A percentile compares a stretch with the other conserved stretches of the same genome.
These are phyloP conservation scores for Neodiprion virginianus DNA, from an alignment of 1,140 invertebrate genomes.

Conservation along the genomic window DNA sequence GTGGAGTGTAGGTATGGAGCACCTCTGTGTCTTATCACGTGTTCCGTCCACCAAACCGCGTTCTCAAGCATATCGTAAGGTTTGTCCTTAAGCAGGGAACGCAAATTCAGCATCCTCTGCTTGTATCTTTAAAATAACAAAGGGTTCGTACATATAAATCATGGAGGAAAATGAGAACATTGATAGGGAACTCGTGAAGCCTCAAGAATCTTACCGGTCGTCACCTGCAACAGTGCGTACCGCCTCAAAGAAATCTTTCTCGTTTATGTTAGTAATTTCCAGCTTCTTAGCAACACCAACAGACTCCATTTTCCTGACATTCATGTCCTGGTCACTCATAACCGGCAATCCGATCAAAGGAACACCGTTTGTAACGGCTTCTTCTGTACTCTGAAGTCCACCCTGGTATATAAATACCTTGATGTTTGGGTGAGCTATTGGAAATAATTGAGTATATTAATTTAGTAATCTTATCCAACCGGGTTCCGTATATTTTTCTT, in stretches of 20 bases:
- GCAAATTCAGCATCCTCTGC: conserved; percentile 38
- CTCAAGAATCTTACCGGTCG: conserved; percentile 23
- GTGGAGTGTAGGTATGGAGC: conserved; percentile 54
- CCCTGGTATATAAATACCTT: conserved; percentile 63
- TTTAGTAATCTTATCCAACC: background rate
- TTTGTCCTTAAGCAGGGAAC: conserved; percentile 50
- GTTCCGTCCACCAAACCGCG: conserved; percentile 65
- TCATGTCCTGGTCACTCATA: conserved; percentile 42
- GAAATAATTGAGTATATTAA: background rate
- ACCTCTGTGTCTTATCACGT: conserved; percentile 63
- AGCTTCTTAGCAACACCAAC: conserved; percentile 33
- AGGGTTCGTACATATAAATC: background rate
- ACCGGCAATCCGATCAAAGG: conserved; percentile 60
- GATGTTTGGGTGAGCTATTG: conserved; percentile 53
- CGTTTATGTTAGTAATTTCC: conserved; percentile 26
- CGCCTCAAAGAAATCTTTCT: conserved; percentile 22
- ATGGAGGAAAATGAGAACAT: background rate
- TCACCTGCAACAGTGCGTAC: conserved; percentile 37
- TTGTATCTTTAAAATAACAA: conserved; percentile 42
- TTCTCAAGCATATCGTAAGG: conserved; percentile 52
- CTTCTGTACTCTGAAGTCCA: conserved; percentile 60
- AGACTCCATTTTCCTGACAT: conserved; percentile 31
- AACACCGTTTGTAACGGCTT: conserved; percentile 54
- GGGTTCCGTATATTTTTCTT: background rate
- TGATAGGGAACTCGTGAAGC: too few relatives aligned